Base-by-base conservation (phyloP, 2,888 invertebrate species). In the Marasmarcha lunaedactyla region DNA sequence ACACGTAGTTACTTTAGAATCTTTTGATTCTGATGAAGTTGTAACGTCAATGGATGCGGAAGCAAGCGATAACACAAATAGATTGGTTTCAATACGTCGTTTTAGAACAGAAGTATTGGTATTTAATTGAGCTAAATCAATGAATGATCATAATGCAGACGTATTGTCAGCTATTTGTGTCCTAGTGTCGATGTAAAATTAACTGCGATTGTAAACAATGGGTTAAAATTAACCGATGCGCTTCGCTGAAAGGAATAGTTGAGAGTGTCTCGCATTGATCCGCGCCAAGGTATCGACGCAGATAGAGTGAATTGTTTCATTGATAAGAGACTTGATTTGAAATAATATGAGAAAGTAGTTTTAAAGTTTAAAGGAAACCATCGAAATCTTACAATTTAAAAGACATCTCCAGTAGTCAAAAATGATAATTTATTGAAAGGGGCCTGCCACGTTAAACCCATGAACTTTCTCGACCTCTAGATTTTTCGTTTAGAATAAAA, bases 71-170 rank as follows among this genome's bases (percentile, higher is more conserved):
- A 9, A 14, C 14, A 34, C 12, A 34, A 7, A 13, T 11, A 25
- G 33, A 26, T 14, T 14, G 11, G 27, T 26, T 27, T 14, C 14
- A 35, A 36, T 42, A 41, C 33, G 27, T 11, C 30, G 34, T 40
- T 11, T 14, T 1, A 6, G 42, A 42, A 47, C 61, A 50, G 34
- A 47, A 52, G 65, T 71, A 72, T 72, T 58, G 71, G 69, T 63
- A 69, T 69, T 56, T 58, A 55, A 71, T 71, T 63, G 66, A 61
- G 49, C 47, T 49, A 54, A 58, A 70, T 71, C 69, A 60, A 64
- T 71, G 71, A 69, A 70, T 64, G 65, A 55, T 42, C 41, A 49
- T 51, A 50, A 47, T 47, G 15, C 42, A 42, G 38, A 48, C 46
- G 44, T 39, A 42, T 44, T 42, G 47, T 46, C 46, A 44, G 38